Base-by-base conservation (phyloP, 2,888 invertebrate species). In the Allophyes oxyacanthae region DNA sequence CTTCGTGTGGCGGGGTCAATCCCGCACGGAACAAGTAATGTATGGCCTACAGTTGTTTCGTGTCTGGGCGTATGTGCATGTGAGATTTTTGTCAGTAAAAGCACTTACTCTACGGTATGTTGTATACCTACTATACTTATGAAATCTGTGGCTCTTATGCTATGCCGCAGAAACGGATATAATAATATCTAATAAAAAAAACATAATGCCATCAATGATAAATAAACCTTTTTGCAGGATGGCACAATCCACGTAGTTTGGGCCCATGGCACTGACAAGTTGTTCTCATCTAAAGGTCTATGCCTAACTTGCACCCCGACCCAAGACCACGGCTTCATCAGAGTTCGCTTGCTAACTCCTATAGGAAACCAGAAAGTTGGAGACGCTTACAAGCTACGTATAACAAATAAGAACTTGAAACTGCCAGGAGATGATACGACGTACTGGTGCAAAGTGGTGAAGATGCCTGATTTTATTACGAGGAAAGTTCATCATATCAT, bases 381-480 rank as follows among this genome's bases (percentile, higher is more conserved):
- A 7, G 69, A 95, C 20, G 92, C 96, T 0, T 95, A 95, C 83
- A 88, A 94, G 55, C 86, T 97, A 26, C 95, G 95, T 55, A 90
- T 98, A 20, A 90, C 95, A 0, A 95, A 96, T 14, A 92, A 96
- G 49, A 90, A 95, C 42, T 95, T 98, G 0, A 90, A 95, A 59
- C 96, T 99, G 3, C 99, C 99, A 0, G 93, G 94, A 1, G 94
- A 89, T 9, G 99, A 99, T 77, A 99, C 99, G 0, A 99, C 99
- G 0, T 99, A 99, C 84, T 99, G 99, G 99, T 99, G 99, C 84
- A 96, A 97, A 59, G 95, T 99, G 5, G 95, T 97, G 46, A 96
- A 96, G 80, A 87, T 99, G 10, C 98, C 98, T 0, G 93, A 95
- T 6, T 93, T 95, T 53, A 91, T 98, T 41, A 87, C 77, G 6